These are phyloP conservation scores for Onthophagus taurus DNA, from an alignment of 1,140 invertebrate species.

Conservation along the genomic window DNA sequence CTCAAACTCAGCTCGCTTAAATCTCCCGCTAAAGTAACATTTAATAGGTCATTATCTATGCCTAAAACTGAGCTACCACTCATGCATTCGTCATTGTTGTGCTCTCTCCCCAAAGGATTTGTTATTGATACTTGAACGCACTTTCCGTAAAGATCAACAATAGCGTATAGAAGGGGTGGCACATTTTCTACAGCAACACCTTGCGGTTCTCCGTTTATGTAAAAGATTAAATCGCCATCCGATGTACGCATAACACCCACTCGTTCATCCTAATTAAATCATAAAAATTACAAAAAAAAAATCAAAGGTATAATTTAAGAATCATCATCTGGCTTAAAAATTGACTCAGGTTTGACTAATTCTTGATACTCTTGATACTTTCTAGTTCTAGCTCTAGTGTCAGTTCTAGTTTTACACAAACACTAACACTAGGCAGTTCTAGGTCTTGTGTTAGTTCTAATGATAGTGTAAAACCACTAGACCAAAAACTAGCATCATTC, in stretches of 20 bases:
- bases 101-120: conserved; percentile 29
- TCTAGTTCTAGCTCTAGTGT: no score
- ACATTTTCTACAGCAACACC: conserved; percentile 73
- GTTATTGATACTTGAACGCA: conserved; percentile 77
- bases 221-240: conserved; percentile 79
- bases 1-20: conserved; percentile 36
- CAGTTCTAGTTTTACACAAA: no score
- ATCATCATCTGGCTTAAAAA: no score
- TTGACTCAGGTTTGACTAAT: no score
- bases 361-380: no score
- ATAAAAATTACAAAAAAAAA: no score
- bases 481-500: no score
- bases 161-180: conserved; percentile 67
- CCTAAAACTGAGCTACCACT: conserved; percentile 37
- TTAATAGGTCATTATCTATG: conserved; percentile 36
- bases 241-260: conserved; percentile 74
- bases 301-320: no score
- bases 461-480: no score
- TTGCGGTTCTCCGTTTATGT: conserved; percentile 80
- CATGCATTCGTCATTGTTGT: conserved; percentile 37
- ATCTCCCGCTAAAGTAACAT: conserved; percentile 35
- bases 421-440: no score
- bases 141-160: conserved; percentile 88
- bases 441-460: no score
- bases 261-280: no score